phyloP scores from a whole-genome alignment of 2,888 invertebrate genomes.

The Harmothoe impar region DNA sequence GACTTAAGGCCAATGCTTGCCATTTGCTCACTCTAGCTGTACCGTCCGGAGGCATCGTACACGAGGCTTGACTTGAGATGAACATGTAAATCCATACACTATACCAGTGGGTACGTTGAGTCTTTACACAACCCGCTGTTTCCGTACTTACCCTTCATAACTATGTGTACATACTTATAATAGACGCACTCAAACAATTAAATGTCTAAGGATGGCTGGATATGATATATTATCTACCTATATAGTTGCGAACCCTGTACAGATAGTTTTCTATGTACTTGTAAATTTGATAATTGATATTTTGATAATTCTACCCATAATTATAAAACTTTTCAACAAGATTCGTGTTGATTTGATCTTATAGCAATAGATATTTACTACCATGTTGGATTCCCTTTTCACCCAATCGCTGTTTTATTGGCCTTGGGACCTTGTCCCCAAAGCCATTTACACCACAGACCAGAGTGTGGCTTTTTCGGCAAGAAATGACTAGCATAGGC shows the following conservation, averaged over 20 bases:
- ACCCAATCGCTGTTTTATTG: too few relatives aligned
- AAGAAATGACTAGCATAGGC: too few relatives aligned
- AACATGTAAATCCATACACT: too few relatives aligned
- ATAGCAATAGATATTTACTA: too few relatives aligned
- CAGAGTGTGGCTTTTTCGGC: too few relatives aligned
- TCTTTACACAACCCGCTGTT: too few relatives aligned
- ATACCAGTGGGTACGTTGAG: too few relatives aligned
- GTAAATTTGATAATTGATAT: background rate
- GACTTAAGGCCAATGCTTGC: slow-evolving; percentile 1
- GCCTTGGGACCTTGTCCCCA: too few relatives aligned
- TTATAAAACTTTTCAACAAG: slow-evolving; percentile 1
- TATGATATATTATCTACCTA: background rate
- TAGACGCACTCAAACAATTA: background rate
- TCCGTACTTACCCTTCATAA: too few relatives aligned
- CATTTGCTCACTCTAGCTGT: background rate
- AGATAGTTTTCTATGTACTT: background rate
- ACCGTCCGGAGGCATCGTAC: background rate
- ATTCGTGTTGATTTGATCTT: background rate
- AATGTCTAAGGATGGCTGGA: background rate
- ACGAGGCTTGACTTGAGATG: background rate
- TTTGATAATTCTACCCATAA: background rate
- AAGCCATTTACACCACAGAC: too few relatives aligned
- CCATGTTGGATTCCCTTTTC: too few relatives aligned
- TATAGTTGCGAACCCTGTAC: background rate
- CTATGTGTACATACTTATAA: background rate